Percentiles rank a stretch among this genome's conserved stretches.
These are phyloP conservation scores for Zhuqinia jingwanae DNA, from an alignment of 2,888 invertebrate species.

Conservation along the genomic window DNA sequence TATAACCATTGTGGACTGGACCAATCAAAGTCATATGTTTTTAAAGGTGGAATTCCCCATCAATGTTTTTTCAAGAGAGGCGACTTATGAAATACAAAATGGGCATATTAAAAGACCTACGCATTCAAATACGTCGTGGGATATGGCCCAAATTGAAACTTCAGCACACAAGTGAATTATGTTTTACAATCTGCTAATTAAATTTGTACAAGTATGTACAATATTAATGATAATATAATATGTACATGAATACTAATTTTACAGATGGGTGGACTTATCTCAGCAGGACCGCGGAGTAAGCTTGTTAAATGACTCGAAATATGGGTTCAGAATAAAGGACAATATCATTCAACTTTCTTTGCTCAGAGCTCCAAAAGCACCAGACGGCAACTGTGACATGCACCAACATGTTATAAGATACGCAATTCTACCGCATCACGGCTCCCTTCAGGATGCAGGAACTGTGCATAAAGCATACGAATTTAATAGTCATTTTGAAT, in stretches of 20 bases:
- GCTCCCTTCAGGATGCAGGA: slow-evolving; percentile 81
- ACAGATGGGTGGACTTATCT: slow-evolving; percentile 82
- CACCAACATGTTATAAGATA: slow-evolving; percentile 82
- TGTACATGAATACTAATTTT: not conserved
- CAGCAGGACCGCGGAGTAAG: slow-evolving; percentile 82
- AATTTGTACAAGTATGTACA: not conserved
- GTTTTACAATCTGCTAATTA: no score
- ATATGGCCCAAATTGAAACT: slow-evolving; percentile 83
- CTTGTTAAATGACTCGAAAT: slow-evolving; percentile 82
- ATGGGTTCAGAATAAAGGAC: slow-evolving; percentile 82
- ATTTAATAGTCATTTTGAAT: slow-evolving; percentile 80
- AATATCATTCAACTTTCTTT: slow-evolving; percentile 82
- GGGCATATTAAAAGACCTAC: slow-evolving; percentile 81
- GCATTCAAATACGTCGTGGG: slow-evolving; percentile 83
- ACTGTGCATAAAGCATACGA: slow-evolving; percentile 81
- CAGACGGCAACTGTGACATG: slow-evolving; percentile 82
- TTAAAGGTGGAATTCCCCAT: slow-evolving; percentile 82
- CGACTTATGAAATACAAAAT: slow-evolving; percentile 82
- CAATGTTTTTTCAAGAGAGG: slow-evolving; percentile 80
- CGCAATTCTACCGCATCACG: slow-evolving; percentile 82
- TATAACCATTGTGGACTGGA: slow-evolving; percentile 81
- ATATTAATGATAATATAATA: no score
- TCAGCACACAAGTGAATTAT: slow-evolving; percentile 82
- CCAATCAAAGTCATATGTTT: slow-evolving; percentile 82
- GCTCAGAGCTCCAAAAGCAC: slow-evolving; percentile 82